Percentiles rank a stretch among this genome's conserved stretches.
Evolutionary conservation across 2,888 invertebrate species (phyloP).

Genomic region (Drosophila testacea): DNA sequence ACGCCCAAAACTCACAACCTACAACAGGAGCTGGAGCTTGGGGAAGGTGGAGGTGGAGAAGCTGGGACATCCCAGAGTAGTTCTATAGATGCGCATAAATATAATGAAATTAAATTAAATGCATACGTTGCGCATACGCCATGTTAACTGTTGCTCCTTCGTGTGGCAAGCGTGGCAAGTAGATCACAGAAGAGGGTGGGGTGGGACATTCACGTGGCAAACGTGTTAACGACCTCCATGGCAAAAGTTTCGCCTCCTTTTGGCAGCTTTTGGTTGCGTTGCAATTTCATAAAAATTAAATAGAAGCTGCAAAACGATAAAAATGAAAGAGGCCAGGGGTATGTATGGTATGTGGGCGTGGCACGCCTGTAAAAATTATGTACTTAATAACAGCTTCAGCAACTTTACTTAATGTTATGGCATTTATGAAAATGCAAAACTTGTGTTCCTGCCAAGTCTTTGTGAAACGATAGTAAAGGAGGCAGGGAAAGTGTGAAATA

Average conservation of each 20-base stretch:
- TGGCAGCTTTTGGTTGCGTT: slow-evolving; percentile 73
- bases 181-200: neutral
- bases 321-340: slow-evolving; percentile 24
- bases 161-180: slow-evolving; percentile 21
- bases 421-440: slow-evolving; percentile 79
- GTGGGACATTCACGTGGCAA: slow-evolving; percentile 26
- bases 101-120: slow-evolving; percentile 81
- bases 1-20: slow-evolving; percentile 35
- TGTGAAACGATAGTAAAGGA: slow-evolving; percentile 41
- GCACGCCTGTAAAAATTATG: slow-evolving; percentile 62
- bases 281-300: slow-evolving; percentile 81
- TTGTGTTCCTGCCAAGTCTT: slow-evolving; percentile 34
- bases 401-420: slow-evolving; percentile 76
- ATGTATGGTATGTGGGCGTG: slow-evolving; percentile 34
- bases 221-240: slow-evolving; percentile 79
- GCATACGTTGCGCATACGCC: slow-evolving; percentile 82
- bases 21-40: neutral
- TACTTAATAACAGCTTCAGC: slow-evolving; percentile 79
- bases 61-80: slow-evolving; percentile 19
- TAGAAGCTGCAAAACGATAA: slow-evolving; percentile 63
- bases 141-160: slow-evolving; percentile 77
- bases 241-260: slow-evolving; percentile 74
- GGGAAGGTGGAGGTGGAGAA: slow-evolving; percentile 6
- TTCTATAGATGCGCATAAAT: slow-evolving; percentile 79
- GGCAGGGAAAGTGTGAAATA: slow-evolving; percentile 1